Evolutionary conservation across 2,797 vertebrate species (phyloP).

Genomic region (Lacerta agilis): DNA sequence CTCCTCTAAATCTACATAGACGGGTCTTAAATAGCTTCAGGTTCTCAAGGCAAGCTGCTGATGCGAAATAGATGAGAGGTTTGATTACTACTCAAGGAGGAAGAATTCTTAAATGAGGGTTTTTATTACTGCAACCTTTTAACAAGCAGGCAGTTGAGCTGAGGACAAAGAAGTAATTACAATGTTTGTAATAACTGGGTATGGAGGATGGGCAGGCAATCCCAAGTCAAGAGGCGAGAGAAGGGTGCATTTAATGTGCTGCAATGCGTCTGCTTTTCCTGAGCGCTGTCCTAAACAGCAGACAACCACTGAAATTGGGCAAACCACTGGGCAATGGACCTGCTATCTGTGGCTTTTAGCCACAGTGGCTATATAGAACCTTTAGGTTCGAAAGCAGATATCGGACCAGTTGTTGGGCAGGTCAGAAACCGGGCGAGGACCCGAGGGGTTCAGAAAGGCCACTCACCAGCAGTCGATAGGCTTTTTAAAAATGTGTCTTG

Average conservation of each 20-base stretch:
- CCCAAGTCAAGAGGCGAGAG: conserved; percentile 52
- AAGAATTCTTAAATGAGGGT: conserved; percentile 54
- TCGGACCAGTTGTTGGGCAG: too few species aligned
- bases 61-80: conserved; percentile 55
- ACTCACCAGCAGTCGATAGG: too few species aligned
- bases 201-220: conserved; percentile 36
- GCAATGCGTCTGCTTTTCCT: conserved; percentile 29
- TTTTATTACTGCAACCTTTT: conserved; percentile 60
- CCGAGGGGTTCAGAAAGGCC: too few species aligned
- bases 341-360: background rate
- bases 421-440: too few species aligned
- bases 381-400: background rate
- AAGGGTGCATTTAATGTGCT: conserved; percentile 33
- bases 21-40: conserved; percentile 21
- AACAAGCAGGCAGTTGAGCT: conserved; percentile 57
- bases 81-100: conserved; percentile 58
- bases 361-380: background rate
- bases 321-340: too few species aligned
- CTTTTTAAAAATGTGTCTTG: too few species aligned
- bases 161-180: conserved; percentile 65
- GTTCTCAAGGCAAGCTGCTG: conserved; percentile 32
- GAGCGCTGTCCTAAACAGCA: conserved; percentile 37
- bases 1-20: conserved; percentile 38
- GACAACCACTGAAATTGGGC: conserved; percentile 18
- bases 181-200: conserved; percentile 53